Evolutionary conservation across 2,797 vertebrate species (phyloP), one percentile per base, ranked within the genome.

Genomic region (Schizopygopsis pylzovi): DNA sequence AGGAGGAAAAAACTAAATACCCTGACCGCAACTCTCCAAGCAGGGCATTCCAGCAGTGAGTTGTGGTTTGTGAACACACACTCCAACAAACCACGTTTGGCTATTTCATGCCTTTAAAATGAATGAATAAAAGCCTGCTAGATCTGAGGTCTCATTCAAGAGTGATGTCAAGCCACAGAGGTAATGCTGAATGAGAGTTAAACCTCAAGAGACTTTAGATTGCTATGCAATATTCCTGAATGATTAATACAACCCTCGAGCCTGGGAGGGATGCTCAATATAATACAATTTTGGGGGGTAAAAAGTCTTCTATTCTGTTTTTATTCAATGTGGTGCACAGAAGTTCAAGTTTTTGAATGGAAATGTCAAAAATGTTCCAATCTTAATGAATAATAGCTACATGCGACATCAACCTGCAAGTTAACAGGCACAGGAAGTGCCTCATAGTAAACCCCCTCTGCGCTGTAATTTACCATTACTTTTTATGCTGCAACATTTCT

Each of bases 61-160:
- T 83, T 82, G 79, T 80, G 82, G 85, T 86, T 81, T 81, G 47
- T 15, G 75, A 79, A 84, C 63, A 79, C 81, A 52, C 75, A 84
- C 75, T 84, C 25, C 49, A 70, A 59, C 83, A 70, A 84, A 84
- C 83, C 75, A 59, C 75, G 79, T 84, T 77, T 84, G 37, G 63
- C 75, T 18, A 70, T 84, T 79, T 79, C 75, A 84, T 79, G 75
- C 75, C 65, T 84, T 84, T 79, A 37, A 71, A 79, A 84, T 71
- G 75, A 84, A 79, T 71, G 25, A 80, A 80, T 80, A 79, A 45
- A 84, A 70, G 65, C 75, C 63, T 56, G 63, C 37, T 59, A 28
- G 47, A 79, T 56, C 75, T 70, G 79, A 81, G 79, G 79, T 81
- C 65, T 68, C 52, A 13, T 54, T 43, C 33, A 68, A 77, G 73